A percentile compares a stretch with the other conserved stretches of the same genome.
These are phyloP conservation scores for Hydrochoerus hydrochaeris DNA, from an alignment of 2,113 vertebrate species.

Conservation along the genomic window DNA sequence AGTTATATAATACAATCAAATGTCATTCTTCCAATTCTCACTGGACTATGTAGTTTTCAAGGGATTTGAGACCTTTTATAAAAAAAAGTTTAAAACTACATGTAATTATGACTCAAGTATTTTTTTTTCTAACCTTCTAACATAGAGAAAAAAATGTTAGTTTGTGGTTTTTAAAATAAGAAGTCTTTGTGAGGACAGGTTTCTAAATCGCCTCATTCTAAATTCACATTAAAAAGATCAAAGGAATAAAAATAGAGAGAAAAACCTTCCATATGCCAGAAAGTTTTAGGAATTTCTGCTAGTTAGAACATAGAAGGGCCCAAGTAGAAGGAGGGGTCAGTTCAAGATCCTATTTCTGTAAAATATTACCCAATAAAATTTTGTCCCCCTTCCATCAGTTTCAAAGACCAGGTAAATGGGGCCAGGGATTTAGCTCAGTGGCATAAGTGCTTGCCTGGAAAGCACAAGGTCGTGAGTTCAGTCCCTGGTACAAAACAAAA, in stretches of 20 bases:
- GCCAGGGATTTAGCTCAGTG: no score
- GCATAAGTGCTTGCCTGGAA: no score
- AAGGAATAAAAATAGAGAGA: conserved; percentile 68
- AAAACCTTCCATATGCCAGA: conserved; percentile 51
- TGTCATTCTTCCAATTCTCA: not conserved
- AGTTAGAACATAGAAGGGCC: conserved; percentile 36
- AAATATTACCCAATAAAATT: not conserved
- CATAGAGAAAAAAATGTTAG: conserved; percentile 52
- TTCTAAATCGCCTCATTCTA: conserved; percentile 71
- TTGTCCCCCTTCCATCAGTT: not conserved
- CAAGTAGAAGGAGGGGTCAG: conserved; percentile 41
- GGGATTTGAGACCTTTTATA: conserved; percentile 52
- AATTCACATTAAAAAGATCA: conserved; percentile 69
- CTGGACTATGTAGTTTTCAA: not conserved
- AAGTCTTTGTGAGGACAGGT: conserved; percentile 64
- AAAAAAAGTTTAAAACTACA: conserved; percentile 68
- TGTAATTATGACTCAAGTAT: conserved; percentile 55
- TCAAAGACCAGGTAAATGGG: not conserved
- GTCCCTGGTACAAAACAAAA: no score
- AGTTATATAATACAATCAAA: conserved; percentile 52
- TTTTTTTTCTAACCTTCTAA: conserved; percentile 61
- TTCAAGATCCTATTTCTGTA: conserved; percentile 36
- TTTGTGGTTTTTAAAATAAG: conserved; percentile 72
- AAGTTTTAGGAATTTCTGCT: conserved; percentile 65
- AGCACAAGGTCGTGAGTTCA: no score